These are phyloP conservation scores for Myotis findleyi DNA, from an alignment of 2,797 vertebrate genomes.

Conservation along the genomic window DNA sequence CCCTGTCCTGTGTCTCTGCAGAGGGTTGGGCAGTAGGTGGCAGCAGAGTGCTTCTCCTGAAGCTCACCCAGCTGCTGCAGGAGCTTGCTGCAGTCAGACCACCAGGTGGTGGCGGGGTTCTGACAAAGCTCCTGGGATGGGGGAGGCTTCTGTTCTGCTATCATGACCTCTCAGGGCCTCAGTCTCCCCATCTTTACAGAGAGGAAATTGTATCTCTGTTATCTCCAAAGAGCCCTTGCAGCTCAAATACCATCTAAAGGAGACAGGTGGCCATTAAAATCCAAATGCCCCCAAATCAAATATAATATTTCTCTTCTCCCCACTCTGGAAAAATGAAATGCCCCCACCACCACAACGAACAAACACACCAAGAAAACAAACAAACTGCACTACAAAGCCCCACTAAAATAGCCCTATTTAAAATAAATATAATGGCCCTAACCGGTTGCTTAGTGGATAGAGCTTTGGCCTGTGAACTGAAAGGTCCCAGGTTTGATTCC, in stretches of 20 bases:
- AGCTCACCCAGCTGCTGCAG: neutral
- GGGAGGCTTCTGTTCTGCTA: neutral
- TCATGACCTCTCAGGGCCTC: neutral
- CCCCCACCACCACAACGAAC: neutral
- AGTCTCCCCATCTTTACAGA: neutral
- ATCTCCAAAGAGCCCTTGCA: neutral
- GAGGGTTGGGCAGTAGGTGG: neutral
- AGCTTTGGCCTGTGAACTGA: too few species aligned
- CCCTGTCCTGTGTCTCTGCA: neutral
- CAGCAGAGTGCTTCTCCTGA: neutral
- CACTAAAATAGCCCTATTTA: neutral
- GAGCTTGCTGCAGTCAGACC: neutral
- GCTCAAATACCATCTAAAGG: neutral
- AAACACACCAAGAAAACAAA: neutral
- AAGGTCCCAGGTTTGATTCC: too few species aligned
- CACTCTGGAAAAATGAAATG: neutral
- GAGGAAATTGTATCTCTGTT: neutral
- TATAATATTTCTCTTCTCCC: neutral
- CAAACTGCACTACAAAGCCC: neutral
- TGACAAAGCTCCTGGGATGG: neutral
- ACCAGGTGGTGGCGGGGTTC: conserved; percentile 55
- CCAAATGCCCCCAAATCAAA: neutral
- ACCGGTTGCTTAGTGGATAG: too few species aligned
- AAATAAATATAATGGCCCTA: neutral
- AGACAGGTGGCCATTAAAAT: neutral